Evolutionary conservation across 2,113 vertebrate genomes (phyloP).

Genomic region (Andinoacara biseriatus): DNA sequence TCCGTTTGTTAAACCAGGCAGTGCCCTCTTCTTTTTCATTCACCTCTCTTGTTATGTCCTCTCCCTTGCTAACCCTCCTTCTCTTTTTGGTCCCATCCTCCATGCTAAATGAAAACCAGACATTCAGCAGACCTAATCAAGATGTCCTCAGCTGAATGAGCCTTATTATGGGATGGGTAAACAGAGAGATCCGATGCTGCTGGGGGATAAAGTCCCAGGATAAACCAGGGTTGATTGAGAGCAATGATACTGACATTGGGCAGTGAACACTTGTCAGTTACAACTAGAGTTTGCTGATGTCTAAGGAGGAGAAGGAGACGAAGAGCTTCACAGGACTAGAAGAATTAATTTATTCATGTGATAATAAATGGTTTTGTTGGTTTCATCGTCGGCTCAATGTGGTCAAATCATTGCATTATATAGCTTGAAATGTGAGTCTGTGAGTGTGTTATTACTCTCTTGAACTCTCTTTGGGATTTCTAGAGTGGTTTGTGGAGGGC

Average conservation of each 20-base stretch:
- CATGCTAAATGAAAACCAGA: constrained; percentile 76
- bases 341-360: neutral
- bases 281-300: constrained; percentile 29
- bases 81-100: constrained; percentile 53
- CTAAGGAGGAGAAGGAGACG: neutral
- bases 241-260: constrained; percentile 45
- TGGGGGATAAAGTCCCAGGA: constrained; percentile 66
- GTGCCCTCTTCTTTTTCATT: constrained; percentile 19
- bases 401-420: constrained; percentile 1
- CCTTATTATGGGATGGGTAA: constrained; percentile 79
- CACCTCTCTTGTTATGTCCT: constrained; percentile 21
- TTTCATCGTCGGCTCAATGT: neutral
- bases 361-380: neutral
- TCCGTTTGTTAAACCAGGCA: neutral
- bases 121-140: constrained; percentile 72
- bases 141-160: constrained; percentile 76
- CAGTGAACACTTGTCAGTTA: constrained; percentile 35
- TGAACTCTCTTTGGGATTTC: constrained; percentile 3
- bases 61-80: constrained; percentile 4
- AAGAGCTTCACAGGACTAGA: neutral
- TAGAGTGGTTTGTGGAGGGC: constrained; percentile 4
- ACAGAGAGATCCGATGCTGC: constrained; percentile 75
- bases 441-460: constrained; percentile 6
- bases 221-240: constrained; percentile 62
- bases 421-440: neutral